Evolutionary conservation across 2,888 invertebrate species (phyloP).

Genomic region (Phytoseiulus persimilis): DNA sequence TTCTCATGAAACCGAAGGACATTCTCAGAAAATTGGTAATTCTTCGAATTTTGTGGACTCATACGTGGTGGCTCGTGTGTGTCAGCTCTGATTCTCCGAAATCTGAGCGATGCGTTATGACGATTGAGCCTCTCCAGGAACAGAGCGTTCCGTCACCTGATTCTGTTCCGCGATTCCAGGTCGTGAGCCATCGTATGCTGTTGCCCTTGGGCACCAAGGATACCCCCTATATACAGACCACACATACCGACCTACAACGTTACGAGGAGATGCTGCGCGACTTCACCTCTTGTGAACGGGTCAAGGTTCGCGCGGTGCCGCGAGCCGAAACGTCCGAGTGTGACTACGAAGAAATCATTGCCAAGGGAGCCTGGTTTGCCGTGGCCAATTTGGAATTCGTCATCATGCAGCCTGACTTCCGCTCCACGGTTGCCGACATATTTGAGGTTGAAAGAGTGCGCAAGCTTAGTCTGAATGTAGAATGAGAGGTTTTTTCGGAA

Average conservation of each 20-base stretch:
- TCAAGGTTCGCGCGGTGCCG: not conserved
- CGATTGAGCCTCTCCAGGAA: no score
- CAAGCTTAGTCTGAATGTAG: no score
- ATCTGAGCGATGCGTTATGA: no score
- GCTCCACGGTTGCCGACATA: not conserved
- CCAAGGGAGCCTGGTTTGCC: not conserved
- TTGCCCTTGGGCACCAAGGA: not conserved
- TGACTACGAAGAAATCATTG: not conserved
- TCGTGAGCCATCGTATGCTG: not conserved
- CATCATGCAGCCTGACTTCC: slow-evolving; percentile 9
- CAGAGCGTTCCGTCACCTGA: no score
- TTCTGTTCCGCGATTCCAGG: not conserved
- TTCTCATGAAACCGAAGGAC: not conserved
- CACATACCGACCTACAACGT: not conserved
- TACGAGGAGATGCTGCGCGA: not conserved
- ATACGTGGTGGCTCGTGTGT: no score
- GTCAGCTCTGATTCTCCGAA: no score
- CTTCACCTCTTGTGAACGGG: not conserved
- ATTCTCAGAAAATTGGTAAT: not conserved
- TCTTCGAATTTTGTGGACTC: no score
- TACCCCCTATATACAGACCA: not conserved
- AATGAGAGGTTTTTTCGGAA: no score
- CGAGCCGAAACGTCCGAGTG: not conserved
- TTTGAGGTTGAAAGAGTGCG: not conserved
- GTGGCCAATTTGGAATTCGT: slow-evolving; percentile 6